A percentile compares a stretch with the other conserved stretches of the same genome.
Evolutionary conservation across 2,113 vertebrate species (phyloP).

Genomic region (Engystomops pustulosus): DNA sequence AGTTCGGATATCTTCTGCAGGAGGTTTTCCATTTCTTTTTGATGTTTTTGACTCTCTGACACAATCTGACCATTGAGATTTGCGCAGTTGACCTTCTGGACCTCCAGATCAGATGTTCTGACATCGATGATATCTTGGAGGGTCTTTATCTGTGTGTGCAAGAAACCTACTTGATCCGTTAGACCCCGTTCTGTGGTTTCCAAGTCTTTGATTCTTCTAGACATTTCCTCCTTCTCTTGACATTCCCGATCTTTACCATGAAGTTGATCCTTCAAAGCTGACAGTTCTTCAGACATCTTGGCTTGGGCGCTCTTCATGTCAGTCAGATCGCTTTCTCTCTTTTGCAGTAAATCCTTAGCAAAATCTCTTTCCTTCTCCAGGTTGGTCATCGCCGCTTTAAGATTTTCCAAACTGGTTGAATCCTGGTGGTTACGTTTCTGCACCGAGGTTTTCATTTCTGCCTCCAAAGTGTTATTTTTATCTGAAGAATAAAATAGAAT

Average conservation of each 20-base stretch:
- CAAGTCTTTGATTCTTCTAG: constrained; percentile 73
- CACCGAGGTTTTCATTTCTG: constrained; percentile 77
- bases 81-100: constrained; percentile 71
- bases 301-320: constrained; percentile 73
- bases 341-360: constrained; percentile 76
- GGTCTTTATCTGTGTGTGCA: constrained; percentile 73
- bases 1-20: constrained; percentile 76
- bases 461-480: constrained; percentile 76
- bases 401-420: constrained; percentile 72
- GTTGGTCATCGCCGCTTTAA: constrained; percentile 76
- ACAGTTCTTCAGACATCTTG: constrained; percentile 72
- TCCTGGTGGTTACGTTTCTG: constrained; percentile 79
- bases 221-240: constrained; percentile 77
- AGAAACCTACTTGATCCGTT: constrained; percentile 70
- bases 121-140: constrained; percentile 76
- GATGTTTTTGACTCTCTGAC: constrained; percentile 76
- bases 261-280: constrained; percentile 72
- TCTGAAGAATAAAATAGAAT: constrained; percentile 68
- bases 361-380: constrained; percentile 78
- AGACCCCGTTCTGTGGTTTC: constrained; percentile 73
- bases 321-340: constrained; percentile 78
- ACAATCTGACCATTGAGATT: constrained; percentile 74
- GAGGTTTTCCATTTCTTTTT: constrained; percentile 82
- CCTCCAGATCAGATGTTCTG: constrained; percentile 77
- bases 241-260: constrained; percentile 74